Evolutionary conservation across 2,113 vertebrate species (phyloP).

Genomic region (Otolemur garnettii): DNA sequence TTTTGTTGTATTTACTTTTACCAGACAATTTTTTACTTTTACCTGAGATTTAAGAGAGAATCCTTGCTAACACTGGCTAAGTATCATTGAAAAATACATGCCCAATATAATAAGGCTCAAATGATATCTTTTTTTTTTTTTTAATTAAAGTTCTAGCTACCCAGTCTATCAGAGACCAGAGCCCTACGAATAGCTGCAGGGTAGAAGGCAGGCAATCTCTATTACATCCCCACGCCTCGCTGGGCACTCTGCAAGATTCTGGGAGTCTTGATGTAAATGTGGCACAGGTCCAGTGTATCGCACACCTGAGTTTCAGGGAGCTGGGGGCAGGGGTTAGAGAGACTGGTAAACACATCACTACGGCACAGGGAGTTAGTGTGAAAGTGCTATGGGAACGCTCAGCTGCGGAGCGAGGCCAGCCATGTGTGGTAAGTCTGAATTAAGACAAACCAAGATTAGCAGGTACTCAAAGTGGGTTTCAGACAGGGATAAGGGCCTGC

Average conservation of each 20-base stretch:
- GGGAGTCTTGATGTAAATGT: neutral
- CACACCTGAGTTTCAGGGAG: neutral
- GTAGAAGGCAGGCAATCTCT: neutral
- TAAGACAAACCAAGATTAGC: constrained; percentile 3
- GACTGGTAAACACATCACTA: neutral
- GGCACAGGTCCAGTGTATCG: neutral
- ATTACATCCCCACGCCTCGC: neutral
- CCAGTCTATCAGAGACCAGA: neutral
- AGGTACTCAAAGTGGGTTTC: neutral
- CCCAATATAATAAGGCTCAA: neutral
- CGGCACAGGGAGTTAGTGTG: neutral
- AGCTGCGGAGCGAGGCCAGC: neutral
- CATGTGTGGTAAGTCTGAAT: neutral
- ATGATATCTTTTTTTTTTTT: constrained; percentile 32
- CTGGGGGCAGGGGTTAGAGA: neutral
- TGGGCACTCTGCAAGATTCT: neutral
- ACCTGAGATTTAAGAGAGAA: neutral
- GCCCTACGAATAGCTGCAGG: neutral
- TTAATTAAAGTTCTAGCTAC: neutral
- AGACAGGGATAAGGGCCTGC: neutral
- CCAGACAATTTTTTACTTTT: constrained; percentile 2
- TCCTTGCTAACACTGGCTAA: neutral
- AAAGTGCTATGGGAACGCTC: neutral
- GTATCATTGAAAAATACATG: neutral
- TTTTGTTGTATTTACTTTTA: constrained; percentile 28